Evolutionary conservation across 2,888 invertebrate species (phyloP), one percentile per base, ranked within the genome.

Genomic region (Brachyptera putata): DNA sequence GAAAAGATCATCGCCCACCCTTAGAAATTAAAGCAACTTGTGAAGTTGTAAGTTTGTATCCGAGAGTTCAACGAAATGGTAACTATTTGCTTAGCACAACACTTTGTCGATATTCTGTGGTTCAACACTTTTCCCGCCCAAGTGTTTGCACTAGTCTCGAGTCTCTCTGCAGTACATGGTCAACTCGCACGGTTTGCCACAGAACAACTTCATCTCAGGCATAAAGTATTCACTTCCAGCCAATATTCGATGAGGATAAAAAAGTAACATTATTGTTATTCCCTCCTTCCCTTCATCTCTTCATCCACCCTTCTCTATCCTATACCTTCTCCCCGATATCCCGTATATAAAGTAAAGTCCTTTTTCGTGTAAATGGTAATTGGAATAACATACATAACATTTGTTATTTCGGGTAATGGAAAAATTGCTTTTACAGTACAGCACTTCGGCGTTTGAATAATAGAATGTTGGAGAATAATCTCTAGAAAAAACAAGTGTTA

Each of bases 331-430:
- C n/a, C n/a, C n/a, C n/a, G n/a, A n/a, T n/a, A n/a, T n/a, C n/a
- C n/a, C n/a, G n/a, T n/a, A n/a, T n/a, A n/a, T n/a, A n/a, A n/a
- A n/a, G n/a, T n/a, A 53, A 53, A 62, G 62, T 62, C 56, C 49
- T 41, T 62, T 62, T 59, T 25, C 62, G 59, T 62, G 62, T 62
- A 59, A 56, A 62, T 62, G 62, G 56, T 58, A 62, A 62, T 62
- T 56, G 62, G 55, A 48, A 59, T 58, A 56, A 48, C 48, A 48
- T 56, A 34, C 34, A 46, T 36, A 37, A 55, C 57, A 49, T 58
- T 59, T 62, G 58, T 59, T 62, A 50, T 56, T 56, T 50, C 48
- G 48, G 59, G 55, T 59, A 62, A 62, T 62, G 62, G 59, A 56
- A 57, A 56, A 49, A 34, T 34, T 36, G 21, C 53, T 21, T 22